Evolutionary conservation across 1,140 invertebrate species (phyloP), one percentile per base, ranked within the genome.

Genomic region (Drosophila ohnishii): DNA sequence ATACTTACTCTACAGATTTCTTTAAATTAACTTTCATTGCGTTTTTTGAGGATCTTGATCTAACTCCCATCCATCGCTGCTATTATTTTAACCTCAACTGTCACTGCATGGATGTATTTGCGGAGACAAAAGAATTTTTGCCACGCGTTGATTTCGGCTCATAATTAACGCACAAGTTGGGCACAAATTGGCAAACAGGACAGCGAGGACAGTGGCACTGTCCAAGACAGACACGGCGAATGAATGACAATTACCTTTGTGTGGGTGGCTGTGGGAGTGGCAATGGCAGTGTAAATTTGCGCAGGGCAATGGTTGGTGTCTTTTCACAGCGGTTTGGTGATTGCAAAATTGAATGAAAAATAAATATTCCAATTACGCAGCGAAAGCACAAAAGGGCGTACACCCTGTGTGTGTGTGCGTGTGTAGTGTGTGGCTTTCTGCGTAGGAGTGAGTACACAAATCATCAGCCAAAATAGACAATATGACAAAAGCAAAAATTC

Each of bases 121-220:
- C 8, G 44, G 35, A 53, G 59, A 80, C 74, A 85, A 85, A 69
- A 53, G 67, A 48, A 69, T 51, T 78, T 70, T 70, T 62, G 81
- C 57, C 47, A 61, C 69, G 74, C 79, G 84, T 79, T 86, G 79
- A 87, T 87, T 87, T 86, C 67, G 75, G 64, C 67, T 83, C 83
- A 87, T 88, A 87, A 87, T 87, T 87, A 87, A 87, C 84, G 84
- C 84, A 83, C 69, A 83, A 87, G 51, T 83, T 82, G 77, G 80
- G 72, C 71, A 55, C 51, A 87, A 87, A 87, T 83, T 88, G 83
- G 76, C 84, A 83, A 88, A 87, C 55, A 78, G 69, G 59, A 76
- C 66, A 28, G 19, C n/a, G 39, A 67, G 80, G 82, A 86, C 75
- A 75, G 34, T 40, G 35, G 13, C 47, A 34, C 37, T 60, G 51